phyloP scores from a whole-genome alignment of 2,888 invertebrate species.

The Brenthis hecate region DNA sequence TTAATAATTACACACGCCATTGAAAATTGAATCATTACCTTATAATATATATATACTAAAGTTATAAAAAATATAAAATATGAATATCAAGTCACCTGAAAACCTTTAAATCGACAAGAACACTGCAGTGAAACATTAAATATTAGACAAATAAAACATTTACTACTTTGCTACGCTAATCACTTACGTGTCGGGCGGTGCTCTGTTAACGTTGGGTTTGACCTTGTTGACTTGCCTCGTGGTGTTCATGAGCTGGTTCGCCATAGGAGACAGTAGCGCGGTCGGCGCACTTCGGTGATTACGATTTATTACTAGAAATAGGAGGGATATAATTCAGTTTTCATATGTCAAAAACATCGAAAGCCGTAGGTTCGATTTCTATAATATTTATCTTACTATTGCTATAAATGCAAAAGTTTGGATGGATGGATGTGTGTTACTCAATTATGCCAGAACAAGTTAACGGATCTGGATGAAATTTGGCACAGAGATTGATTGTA shows the following conservation, averaged over 20 bases:
- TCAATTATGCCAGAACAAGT: too few species aligned
- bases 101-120: neutral
- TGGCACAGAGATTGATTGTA: too few species aligned
- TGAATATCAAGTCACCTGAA: conserved; percentile 10
- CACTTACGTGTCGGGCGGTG: conserved; percentile 87
- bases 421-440: neutral
- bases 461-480: too few species aligned
- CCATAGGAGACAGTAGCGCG: conserved; percentile 85
- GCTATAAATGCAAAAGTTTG: neutral
- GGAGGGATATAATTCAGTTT: neutral
- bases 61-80: conserved; percentile 12
- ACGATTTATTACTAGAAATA: conserved; percentile 86
- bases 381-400: neutral
- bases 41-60: neutral
- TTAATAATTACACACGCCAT: too few species aligned
- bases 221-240: conserved; percentile 94
- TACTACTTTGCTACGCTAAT: neutral
- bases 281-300: conserved; percentile 89
- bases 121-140: neutral
- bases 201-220: conserved; percentile 92
- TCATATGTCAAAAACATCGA: neutral
- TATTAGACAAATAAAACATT: conserved; percentile 9
- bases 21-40: too few species aligned
- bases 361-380: too few species aligned
- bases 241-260: conserved; percentile 87